These are phyloP conservation scores for Tarsius wallacei DNA, from an alignment of 2,797 vertebrate species.

Conservation along the genomic window DNA sequence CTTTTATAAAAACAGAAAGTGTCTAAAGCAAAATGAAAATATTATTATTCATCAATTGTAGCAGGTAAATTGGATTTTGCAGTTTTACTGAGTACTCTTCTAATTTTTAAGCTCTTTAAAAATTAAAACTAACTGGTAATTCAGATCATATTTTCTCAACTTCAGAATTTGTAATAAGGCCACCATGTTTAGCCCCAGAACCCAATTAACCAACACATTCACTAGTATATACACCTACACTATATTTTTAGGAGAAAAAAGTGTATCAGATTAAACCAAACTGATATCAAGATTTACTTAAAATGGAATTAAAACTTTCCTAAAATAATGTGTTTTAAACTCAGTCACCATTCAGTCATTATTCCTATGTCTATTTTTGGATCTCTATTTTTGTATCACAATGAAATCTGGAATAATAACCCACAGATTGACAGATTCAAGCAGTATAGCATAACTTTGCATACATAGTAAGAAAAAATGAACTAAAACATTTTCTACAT, in stretches of 20 bases:
- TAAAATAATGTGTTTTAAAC: constrained; percentile 9
- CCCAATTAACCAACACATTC: neutral
- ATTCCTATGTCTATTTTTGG: too few relatives aligned
- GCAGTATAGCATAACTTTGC: neutral
- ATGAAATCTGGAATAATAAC: neutral
- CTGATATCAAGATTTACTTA: constrained; percentile 35
- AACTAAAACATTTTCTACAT: neutral
- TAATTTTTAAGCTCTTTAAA: neutral
- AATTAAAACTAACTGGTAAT: neutral
- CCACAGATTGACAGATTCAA: neutral
- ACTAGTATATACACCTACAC: neutral
- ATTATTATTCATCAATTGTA: neutral
- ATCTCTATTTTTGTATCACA: neutral
- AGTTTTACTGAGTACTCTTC: neutral
- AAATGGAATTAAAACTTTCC: neutral
- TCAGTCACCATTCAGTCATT: neutral
- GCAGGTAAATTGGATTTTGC: neutral
- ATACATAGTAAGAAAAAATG: neutral
- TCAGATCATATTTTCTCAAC: neutral
- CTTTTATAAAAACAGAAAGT: constrained; percentile 7
- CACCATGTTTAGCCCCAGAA: neutral
- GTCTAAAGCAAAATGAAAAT: constrained; percentile 23
- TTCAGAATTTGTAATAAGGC: neutral
- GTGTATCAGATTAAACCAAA: neutral
- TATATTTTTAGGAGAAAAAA: neutral